These are phyloP conservation scores for Tetragonula clypearis DNA, from an alignment of 1,140 invertebrate species.

Conservation along the genomic window DNA sequence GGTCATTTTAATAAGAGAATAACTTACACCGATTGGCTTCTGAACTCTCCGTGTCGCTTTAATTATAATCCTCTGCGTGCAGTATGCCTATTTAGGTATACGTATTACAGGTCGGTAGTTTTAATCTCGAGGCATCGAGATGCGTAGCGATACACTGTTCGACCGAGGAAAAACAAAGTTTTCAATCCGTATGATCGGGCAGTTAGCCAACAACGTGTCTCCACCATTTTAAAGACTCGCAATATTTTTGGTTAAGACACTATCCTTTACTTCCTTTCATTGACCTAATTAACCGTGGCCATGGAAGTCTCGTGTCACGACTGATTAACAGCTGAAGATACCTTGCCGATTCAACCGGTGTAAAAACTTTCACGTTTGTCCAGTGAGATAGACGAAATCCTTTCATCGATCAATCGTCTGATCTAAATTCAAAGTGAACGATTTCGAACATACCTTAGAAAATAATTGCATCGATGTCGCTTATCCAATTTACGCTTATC, in stretches of 20 bases:
- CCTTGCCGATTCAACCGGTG: not conserved
- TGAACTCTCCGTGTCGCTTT: not conserved
- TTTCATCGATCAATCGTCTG: not conserved
- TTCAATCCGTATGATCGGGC: not conserved
- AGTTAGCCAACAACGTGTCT: not conserved
- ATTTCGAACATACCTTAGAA: not conserved
- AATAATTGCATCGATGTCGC: too few relatives aligned
- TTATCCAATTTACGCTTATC: too few relatives aligned
- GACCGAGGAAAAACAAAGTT: not conserved
- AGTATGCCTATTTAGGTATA: not conserved
- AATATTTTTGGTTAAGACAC: not conserved
- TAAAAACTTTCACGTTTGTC: not conserved
- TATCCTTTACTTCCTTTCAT: not conserved
- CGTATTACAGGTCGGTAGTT: not conserved
- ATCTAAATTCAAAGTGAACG: not conserved
- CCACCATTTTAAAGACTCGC: not conserved
- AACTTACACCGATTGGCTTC: not conserved
- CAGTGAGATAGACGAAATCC: not conserved
- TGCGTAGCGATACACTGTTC: not conserved
- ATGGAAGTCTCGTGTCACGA: not conserved
- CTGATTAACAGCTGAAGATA: not conserved
- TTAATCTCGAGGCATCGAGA: not conserved
- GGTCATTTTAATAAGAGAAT: not conserved
- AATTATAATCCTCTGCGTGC: not conserved
- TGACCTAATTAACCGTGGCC: not conserved